Conservation (phyloP, 1,140 invertebrate species). For the Laupala kohalensis region DNA sequence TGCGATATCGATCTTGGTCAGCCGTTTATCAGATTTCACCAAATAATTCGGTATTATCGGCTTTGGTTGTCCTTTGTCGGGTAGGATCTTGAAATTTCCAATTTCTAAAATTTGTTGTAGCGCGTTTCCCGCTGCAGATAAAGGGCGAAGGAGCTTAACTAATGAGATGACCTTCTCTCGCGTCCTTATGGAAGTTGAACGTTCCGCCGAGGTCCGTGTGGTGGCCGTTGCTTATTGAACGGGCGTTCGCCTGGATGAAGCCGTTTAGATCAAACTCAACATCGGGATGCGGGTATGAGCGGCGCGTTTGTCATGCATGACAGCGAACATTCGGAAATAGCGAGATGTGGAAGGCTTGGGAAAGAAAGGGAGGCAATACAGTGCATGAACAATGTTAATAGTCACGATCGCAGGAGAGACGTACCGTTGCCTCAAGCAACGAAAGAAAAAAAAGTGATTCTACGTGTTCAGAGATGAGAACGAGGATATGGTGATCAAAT, state of each 20-base stretch:
- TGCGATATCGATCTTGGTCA: background rate
- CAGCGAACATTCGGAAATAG: too few relatives aligned
- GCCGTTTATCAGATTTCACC: background rate
- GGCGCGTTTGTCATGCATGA: background rate
- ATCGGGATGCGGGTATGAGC: background rate
- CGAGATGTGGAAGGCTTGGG: too few relatives aligned
- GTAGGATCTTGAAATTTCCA: background rate
- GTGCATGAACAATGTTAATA: too few relatives aligned
- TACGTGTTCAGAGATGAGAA: too few relatives aligned
- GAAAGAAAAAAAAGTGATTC: too few relatives aligned
- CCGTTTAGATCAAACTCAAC: background rate
- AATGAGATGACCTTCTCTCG: background rate
- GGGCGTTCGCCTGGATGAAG: background rate
- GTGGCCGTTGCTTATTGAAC: background rate
- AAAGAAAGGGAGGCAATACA: too few relatives aligned
- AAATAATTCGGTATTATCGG: background rate
- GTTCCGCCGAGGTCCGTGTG: background rate
- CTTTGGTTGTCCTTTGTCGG: background rate
- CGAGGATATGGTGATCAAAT: too few relatives aligned
- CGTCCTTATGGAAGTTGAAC: background rate
- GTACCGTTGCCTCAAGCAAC: too few relatives aligned
- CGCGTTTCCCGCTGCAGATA: background rate
- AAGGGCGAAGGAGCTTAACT: background rate
- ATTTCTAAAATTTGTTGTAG: background rate
- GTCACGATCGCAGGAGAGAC: too few relatives aligned